A percentile compares a stretch with the other conserved stretches of the same genome.
These are phyloP conservation scores for Diadumene lineata DNA, from an alignment of 92 coral and sea anemone genomes.

Conservation along the genomic window DNA sequence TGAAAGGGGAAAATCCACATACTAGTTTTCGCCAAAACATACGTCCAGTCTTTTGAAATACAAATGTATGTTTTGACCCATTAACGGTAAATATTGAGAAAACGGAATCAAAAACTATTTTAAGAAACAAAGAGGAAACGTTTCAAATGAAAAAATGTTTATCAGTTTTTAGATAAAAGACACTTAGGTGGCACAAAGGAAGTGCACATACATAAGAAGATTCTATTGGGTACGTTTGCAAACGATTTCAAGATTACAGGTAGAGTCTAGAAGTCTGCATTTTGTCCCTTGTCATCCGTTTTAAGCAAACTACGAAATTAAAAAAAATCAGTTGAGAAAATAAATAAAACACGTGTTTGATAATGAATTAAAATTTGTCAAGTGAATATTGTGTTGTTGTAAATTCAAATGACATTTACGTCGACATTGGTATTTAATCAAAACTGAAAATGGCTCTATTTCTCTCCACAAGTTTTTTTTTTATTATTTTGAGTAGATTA, in stretches of 20 bases:
- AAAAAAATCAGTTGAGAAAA: not conserved
- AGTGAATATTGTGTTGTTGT: no score
- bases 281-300: conserved; percentile 11
- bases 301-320: not conserved
- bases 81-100: not conserved
- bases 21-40: no score
- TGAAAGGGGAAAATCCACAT: no score
- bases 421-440: no score
- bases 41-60: no score
- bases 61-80: no score
- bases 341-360: no score
- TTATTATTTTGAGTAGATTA: no score
- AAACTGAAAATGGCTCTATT: no score
- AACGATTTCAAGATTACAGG: conserved; percentile 8
- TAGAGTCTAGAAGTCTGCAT: conserved; percentile 14
- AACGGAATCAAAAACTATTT: not conserved
- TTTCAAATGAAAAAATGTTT: not conserved
- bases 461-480: no score
- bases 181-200: conserved; percentile 6
- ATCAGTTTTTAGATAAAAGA: conserved; percentile 7
- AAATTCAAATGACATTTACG: no score
- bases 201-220: not conserved
- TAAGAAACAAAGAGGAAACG: not conserved
- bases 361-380: no score
- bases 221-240: not conserved